Conservation (phyloP, 2,797 vertebrate species). For the Sebastes flavidus region DNA sequence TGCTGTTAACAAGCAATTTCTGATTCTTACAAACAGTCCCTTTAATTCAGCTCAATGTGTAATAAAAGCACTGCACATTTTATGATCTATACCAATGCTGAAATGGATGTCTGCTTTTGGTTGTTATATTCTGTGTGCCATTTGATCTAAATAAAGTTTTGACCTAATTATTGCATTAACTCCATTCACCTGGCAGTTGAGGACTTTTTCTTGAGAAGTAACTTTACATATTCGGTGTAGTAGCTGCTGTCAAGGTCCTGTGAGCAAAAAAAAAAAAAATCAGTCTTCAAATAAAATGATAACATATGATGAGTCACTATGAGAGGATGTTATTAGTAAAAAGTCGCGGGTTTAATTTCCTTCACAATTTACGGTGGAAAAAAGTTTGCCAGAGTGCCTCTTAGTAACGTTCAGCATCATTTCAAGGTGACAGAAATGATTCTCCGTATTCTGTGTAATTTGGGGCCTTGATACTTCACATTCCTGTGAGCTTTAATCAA, state of each 20-base stretch:
- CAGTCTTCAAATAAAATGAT: neutral
- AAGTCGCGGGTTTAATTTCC: neutral
- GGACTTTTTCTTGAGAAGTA: slow-evolving; percentile 82
- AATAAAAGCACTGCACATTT: neutral
- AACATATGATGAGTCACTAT: neutral
- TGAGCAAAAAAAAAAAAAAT: neutral
- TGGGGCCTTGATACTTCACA: neutral
- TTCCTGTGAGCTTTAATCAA: neutral
- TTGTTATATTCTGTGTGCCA: neutral
- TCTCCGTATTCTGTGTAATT: neutral
- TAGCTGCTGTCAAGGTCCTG: slow-evolving; percentile 86
- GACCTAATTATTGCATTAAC: neutral
- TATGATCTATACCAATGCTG: neutral
- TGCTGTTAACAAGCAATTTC: too few species aligned
- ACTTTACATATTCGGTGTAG: slow-evolving; percentile 88
- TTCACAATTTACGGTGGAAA: neutral
- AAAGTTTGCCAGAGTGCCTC: neutral
- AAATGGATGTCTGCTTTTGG: neutral
- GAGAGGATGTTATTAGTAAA: neutral
- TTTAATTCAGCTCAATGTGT: neutral
- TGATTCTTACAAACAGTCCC: too few species aligned
- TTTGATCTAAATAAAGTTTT: neutral
- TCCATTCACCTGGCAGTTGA: slow-evolving; percentile 78
- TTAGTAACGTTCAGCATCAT: neutral
- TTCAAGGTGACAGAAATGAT: neutral